Percentiles rank a stretch among this genome's conserved stretches.
These are phyloP conservation scores for Eufriesea mexicana DNA, from an alignment of 1,140 invertebrate genomes.

Conservation along the genomic window DNA sequence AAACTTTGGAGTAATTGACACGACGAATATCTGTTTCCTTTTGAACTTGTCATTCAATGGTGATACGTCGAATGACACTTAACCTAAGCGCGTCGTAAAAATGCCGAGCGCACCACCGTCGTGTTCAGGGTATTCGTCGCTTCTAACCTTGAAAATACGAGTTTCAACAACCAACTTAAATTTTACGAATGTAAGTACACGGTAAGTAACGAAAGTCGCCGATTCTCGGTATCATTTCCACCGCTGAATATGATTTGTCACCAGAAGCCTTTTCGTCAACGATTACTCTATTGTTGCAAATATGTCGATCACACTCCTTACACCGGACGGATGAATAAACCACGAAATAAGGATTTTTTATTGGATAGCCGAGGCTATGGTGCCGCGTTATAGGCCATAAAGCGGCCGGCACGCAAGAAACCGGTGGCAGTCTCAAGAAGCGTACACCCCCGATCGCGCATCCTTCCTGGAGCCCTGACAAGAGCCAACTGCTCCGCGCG, in stretches of 20 bases:
- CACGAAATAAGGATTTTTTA: constrained; percentile 5
- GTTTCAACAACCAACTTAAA: background rate
- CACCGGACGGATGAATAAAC: constrained; percentile 25
- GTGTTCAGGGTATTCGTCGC: background rate
- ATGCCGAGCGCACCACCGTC: constrained; percentile 8
- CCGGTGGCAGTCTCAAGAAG: constrained; percentile 44
- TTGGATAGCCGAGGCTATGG: constrained; percentile 37
- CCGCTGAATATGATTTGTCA: background rate
- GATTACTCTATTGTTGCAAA: background rate
- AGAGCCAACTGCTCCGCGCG: constrained; percentile 65
- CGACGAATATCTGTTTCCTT: background rate
- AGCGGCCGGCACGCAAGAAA: constrained; percentile 53
- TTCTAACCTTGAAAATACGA: constrained; percentile 13
- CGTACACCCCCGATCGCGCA: constrained; percentile 51
- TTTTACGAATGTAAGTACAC: background rate
- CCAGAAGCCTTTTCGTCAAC: background rate
- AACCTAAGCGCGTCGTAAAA: constrained; percentile 44
- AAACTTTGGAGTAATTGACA: background rate
- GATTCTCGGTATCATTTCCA: background rate
- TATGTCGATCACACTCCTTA: constrained; percentile 12
- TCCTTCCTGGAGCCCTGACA: constrained; percentile 66
- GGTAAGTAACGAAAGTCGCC: background rate
- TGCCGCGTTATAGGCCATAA: constrained; percentile 54
- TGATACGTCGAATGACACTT: constrained; percentile 30
- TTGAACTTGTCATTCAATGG: constrained; percentile 11